Evolutionary conservation across 2,888 invertebrate species (phyloP), one percentile per base, ranked within the genome.

Genomic region (Byasa hedistus): DNA sequence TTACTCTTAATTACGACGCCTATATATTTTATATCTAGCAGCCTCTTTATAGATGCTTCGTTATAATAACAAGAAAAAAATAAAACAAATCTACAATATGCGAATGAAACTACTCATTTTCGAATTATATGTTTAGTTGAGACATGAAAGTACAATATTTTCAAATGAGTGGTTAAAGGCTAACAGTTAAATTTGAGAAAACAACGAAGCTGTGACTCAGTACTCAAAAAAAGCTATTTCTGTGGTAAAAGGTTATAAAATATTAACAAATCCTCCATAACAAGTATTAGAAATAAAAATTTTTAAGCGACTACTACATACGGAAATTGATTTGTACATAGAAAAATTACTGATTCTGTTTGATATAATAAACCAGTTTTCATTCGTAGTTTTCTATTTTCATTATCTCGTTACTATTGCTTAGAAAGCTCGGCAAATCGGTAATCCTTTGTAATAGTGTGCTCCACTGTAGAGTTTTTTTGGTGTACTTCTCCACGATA

Each of bases 381-480:
- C 15, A 22, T 48, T 23, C 62, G 56, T 44, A 63, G 62, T 57
- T 48, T 57, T 63, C 36, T n/a, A 21, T 57, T 1, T 44, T 57
- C 21, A 24, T 27, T 48, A n/a, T 23, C 5, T 21, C 10, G 27
- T 19, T 24, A 23, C 39, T 21, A 24, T 32, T 55, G 15, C 17
- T 84, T 92, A 94, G 75, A 94, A 94, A 44, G 93, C 93, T 78
- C 92, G 90, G 82, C 95, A 96, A 73, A 93, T 92, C 57, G 94
- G 94, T 69, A 92, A 80, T 8, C 95, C 95, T 36, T 94, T 95
- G 68, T 93, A 88, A 78, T 94, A 95, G 64, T 94, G 92, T 7
- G 95, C 95, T 1, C 95, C 96, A 48, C 95, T 95, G 80, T 94
- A 95, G 0, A 96, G 86, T 79, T 95, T 95, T 81, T 95, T 96